A percentile compares a stretch with the other conserved stretches of the same genome.
Evolutionary conservation across 1,140 invertebrate species (phyloP).

Genomic region (Ridgeia piscesae): DNA sequence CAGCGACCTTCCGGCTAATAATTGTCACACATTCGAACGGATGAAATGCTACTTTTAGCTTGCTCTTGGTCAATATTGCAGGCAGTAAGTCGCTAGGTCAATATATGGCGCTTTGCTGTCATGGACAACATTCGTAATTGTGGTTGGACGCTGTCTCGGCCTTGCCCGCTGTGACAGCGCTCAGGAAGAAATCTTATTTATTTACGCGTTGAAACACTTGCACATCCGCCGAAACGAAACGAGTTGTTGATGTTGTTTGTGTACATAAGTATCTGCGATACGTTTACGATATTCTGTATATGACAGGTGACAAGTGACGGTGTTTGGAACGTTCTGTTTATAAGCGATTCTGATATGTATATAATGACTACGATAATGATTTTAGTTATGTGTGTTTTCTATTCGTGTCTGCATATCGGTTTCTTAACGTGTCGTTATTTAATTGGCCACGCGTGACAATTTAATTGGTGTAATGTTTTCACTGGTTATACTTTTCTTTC

Average conservation of each 20-base stretch:
- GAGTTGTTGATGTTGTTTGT: not conserved
- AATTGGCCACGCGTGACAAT: not conserved
- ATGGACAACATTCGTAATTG: not conserved
- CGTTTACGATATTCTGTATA: not conserved
- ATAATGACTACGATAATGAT: too few species aligned
- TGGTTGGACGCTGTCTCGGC: not conserved
- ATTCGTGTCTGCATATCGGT: not conserved
- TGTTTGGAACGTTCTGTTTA: not conserved
- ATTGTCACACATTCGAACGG: too few species aligned
- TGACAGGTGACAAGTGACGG: not conserved
- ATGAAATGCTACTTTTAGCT: too few species aligned
- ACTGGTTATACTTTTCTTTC: too few species aligned
- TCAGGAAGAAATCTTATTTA: too few species aligned
- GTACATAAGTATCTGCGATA: not conserved
- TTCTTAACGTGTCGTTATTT: not conserved
- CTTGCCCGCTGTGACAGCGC: not conserved
- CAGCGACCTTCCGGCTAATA: too few species aligned
- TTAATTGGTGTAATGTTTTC: too few species aligned
- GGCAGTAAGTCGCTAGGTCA: not conserved
- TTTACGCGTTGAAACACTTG: not conserved
- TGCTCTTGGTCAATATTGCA: not conserved
- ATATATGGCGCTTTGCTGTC: not conserved
- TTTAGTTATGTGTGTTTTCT: not conserved
- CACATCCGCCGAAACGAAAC: not conserved
- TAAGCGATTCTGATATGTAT: not conserved